Conservation (phyloP, 2,888 invertebrate species). For the Endotricha flammealis region DNA sequence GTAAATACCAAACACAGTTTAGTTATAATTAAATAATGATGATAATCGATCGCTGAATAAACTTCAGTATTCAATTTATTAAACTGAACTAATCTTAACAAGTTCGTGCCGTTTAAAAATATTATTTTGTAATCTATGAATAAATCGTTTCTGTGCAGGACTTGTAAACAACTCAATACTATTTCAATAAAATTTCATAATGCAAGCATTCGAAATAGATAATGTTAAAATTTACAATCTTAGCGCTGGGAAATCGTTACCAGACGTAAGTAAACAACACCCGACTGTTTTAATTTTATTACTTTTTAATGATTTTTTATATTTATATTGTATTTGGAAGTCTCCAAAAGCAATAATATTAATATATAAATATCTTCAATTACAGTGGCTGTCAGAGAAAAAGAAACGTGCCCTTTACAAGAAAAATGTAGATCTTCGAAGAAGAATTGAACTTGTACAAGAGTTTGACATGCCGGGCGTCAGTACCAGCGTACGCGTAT, state of each 20-base stretch:
- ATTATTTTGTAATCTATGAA: too few species aligned
- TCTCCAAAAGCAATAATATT: too few species aligned
- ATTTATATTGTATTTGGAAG: too few species aligned
- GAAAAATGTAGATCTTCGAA: slow-evolving; percentile 92
- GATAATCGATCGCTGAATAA: background rate
- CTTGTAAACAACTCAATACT: too few species aligned
- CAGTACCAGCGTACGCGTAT: slow-evolving; percentile 89
- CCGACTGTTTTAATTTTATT: too few species aligned
- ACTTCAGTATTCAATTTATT: background rate
- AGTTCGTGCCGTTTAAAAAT: too few species aligned
- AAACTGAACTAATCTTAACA: slow-evolving; percentile 2
- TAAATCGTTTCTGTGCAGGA: too few species aligned
- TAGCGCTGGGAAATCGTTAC: slow-evolving; percentile 96
- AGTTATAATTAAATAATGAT: too few species aligned
- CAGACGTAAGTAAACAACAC: slow-evolving; percentile 97
- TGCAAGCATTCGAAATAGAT: slow-evolving; percentile 96
- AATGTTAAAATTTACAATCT: slow-evolving; percentile 98
- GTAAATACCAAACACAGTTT: too few species aligned
- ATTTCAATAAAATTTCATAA: too few species aligned
- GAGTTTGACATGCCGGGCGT: slow-evolving; percentile 99
- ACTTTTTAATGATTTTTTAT: too few species aligned
- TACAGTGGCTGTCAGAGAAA: slow-evolving; percentile 91
- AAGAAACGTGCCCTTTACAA: slow-evolving; percentile 89
- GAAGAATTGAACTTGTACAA: slow-evolving; percentile 97
- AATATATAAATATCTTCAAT: too few species aligned